phyloP scores from a whole-genome alignment of 2,888 invertebrate genomes.

The Eristalis pertinax region DNA sequence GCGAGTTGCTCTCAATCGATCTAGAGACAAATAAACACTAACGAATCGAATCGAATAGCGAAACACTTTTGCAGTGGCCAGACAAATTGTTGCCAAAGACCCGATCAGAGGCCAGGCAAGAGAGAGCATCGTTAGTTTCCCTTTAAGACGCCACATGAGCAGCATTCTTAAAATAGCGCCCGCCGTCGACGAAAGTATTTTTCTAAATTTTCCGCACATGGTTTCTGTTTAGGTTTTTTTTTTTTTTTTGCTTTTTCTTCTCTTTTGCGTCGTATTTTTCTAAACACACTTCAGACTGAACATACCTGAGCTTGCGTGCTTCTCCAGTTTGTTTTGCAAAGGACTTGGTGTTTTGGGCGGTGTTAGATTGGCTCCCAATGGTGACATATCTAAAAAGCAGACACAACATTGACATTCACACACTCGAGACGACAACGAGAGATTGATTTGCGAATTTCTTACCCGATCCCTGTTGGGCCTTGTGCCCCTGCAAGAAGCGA shows the following conservation, averaged over 20 bases:
- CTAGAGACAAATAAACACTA: conserved; percentile 22
- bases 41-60: conserved; percentile 1
- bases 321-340: conserved; percentile 81
- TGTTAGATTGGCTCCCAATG: conserved; percentile 77
- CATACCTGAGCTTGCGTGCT: conserved; percentile 73
- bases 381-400: conserved; percentile 76
- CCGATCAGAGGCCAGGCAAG: conserved; percentile 17
- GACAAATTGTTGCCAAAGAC: conserved; percentile 61
- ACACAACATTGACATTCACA: not conserved
- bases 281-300: conserved; percentile 12
- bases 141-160: conserved; percentile 34
- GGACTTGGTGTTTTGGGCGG: conserved; percentile 82
- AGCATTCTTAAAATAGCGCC: conserved; percentile 57
- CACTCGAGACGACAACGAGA: not conserved
- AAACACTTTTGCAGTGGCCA: conserved; percentile 35
- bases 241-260: not conserved
- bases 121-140: conserved; percentile 15
- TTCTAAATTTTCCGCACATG: conserved; percentile 5
- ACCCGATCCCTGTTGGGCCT: conserved; percentile 83
- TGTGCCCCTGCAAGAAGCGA: conserved; percentile 90
- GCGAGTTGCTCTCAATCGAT: conserved; percentile 3
- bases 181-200: conserved; percentile 13
- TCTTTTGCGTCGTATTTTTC: conserved; percentile 49
- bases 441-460: conserved; percentile 43
- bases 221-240: not conserved